phyloP scores from a whole-genome alignment of 2,113 vertebrate genomes.

The Apodemus speciosus region DNA sequence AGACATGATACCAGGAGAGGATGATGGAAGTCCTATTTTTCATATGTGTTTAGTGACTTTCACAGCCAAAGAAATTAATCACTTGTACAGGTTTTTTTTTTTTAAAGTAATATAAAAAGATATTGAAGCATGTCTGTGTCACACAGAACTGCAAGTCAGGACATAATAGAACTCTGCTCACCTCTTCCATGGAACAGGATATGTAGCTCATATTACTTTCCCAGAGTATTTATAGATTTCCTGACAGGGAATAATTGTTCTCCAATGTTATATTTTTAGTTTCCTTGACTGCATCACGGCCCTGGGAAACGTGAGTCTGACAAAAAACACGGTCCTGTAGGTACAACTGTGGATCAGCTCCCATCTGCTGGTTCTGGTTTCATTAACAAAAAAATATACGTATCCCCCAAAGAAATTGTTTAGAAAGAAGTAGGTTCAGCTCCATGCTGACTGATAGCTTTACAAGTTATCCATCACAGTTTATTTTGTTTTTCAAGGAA shows the following conservation, averaged over 20 bases:
- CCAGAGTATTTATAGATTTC: conserved; percentile 59
- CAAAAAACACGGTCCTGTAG: conserved; percentile 34
- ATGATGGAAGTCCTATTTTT: too few relatives aligned
- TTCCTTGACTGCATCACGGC: conserved; percentile 49
- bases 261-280: conserved; percentile 59
- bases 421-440: conserved; percentile 58
- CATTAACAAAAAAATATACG: conserved; percentile 31
- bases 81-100: background rate
- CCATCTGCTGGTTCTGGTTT: conserved; percentile 51
- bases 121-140: background rate
- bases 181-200: background rate
- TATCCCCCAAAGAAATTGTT: conserved; percentile 15
- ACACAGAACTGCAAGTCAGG: conserved; percentile 11
- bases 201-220: conserved; percentile 45
- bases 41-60: background rate
- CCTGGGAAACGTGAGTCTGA: conserved; percentile 65
- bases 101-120: conserved; percentile 24
- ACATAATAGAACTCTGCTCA: background rate
- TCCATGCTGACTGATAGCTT: conserved; percentile 52
- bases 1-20: background rate
- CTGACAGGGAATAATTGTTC: conserved; percentile 53
- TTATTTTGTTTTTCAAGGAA: conserved; percentile 65
- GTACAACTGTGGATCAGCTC: conserved; percentile 15
- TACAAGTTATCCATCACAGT: background rate
- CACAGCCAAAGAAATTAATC: background rate